Evolutionary conservation across 2,113 vertebrate genomes (phyloP), one percentile per base, ranked within the genome.

Genomic region (Macrotis lagotis): DNA sequence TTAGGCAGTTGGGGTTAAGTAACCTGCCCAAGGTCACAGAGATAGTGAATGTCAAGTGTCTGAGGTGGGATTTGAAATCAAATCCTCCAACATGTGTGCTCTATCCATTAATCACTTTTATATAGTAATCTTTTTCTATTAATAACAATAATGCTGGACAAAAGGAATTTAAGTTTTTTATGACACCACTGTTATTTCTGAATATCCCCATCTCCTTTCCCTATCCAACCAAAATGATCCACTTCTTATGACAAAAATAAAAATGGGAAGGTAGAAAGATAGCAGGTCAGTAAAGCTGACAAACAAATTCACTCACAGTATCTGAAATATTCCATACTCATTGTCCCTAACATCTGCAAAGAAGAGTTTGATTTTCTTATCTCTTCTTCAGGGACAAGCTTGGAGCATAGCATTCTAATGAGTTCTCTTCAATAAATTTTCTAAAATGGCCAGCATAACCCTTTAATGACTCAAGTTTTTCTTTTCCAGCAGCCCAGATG

Each of bases 401-500:
- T 66, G 59, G 59, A 12, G 24, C 48, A 49, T 0, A 49, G 48
- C 0, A 48, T 89, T 26, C 31, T 48, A 90, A 90, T 49, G 89
- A 90, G 26, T 49, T 83, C 48, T 48, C 12, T 31, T 49, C 25
- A 48, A 48, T 90, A 90, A 90, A 49, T 90, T 90, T 48, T 48
- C 48, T 90, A 50, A 50, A 90, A 48, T 90, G 25, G 5, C 89
- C 89, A 49, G 25, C 48, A 90, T 31, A 90, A 90, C 48, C 10
- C 89, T 90, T 90, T 90, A 90, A 90, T 90, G 26, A 50, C 55
- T 49, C 3, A 93, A 91, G 28, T 83, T 95, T 91, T 9, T 95
- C 25, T 66, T 92, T 93, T 95, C 59, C 83, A 52, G 31, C 26
- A 93, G 14, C 16, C 12, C 50, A 89, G 48, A 52, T 93, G 91